Conservation (phyloP, 2,113 vertebrate species). For the Sciurus niger region DNA sequence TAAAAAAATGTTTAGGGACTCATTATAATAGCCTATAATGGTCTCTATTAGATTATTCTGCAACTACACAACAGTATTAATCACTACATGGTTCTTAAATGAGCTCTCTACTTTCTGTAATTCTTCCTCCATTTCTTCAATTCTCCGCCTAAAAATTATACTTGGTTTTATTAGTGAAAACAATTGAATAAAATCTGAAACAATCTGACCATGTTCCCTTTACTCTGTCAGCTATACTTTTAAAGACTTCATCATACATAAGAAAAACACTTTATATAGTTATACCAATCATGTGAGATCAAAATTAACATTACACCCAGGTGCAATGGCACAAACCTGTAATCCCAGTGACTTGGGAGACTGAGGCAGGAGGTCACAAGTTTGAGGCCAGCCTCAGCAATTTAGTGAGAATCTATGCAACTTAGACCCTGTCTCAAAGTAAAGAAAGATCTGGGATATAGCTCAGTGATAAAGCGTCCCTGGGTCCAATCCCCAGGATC, state of each 20-base stretch:
- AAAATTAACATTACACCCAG: background rate
- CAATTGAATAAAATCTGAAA: background rate
- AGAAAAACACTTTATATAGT: background rate
- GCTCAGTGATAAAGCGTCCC: too few relatives aligned
- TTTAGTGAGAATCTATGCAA: too few relatives aligned
- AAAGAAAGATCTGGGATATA: too few relatives aligned
- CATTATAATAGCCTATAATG: background rate
- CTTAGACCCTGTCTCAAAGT: too few relatives aligned
- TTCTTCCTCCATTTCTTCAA: conserved; percentile 96
- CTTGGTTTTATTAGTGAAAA: conserved; percentile 19
- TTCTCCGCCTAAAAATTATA: conserved; percentile 84
- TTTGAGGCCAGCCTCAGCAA: too few relatives aligned
- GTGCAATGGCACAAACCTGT: too few relatives aligned
- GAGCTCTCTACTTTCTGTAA: conserved; percentile 96
- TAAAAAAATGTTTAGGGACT: background rate
- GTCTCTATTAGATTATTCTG: background rate
- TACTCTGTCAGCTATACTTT: background rate
- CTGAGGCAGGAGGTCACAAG: too few relatives aligned
- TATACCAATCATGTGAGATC: background rate
- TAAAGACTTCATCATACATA: background rate
- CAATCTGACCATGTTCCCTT: background rate
- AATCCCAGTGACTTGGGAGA: too few relatives aligned
- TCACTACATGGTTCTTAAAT: conserved; percentile 94
- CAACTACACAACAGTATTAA: background rate
- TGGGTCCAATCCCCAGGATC: too few relatives aligned